Evolutionary conservation across 2,888 invertebrate genomes (phyloP), one percentile per base, ranked within the genome.

Genomic region (Aphodius sticticus): DNA sequence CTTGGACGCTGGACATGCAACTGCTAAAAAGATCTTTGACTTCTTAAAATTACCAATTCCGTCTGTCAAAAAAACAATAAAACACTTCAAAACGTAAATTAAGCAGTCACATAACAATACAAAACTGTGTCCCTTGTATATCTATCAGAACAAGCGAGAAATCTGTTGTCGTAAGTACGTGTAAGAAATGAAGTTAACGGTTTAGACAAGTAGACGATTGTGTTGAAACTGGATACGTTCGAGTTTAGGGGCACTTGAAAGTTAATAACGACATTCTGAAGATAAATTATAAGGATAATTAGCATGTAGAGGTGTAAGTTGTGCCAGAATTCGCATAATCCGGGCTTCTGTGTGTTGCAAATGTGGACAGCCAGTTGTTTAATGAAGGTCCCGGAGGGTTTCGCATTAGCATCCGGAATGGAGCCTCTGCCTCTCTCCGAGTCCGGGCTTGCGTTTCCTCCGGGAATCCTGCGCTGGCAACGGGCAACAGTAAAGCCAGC

Each of bases 331-430:
- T 84, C 84, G 80, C 80, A 83, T 84, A 84, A 85, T 84, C 84
- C 84, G 76, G 69, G 78, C 76, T 69, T 70, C 78, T 82, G 84
- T 82, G 85, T 84, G 85, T 85, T 85, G 86, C 86, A 85, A 87
- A 87, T 86, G 86, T 86, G 86, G 87, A 86, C 86, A 86, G 87
- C 86, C 85, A 88, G 86, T 88, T 87, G 87, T 87, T 87, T 87
- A 87, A 88, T 88, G 87, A 87, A 87, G 86, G 86, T 87, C 87
- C 86, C 81, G 81, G 85, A 86, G 88, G 84, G 83, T 84, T 85
- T 85, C 85, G 86, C 86, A 87, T 88, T 88, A 88, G 86, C 87
- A 87, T 87, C 86, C 86, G 85, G 84, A 83, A 83, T 82, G 81
- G 81, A 82, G 82, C 83, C 80, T 83, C 81, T 78, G 83, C 79